Conservation (phyloP, 1,140 invertebrate species). For the Halictus rubicundus region DNA sequence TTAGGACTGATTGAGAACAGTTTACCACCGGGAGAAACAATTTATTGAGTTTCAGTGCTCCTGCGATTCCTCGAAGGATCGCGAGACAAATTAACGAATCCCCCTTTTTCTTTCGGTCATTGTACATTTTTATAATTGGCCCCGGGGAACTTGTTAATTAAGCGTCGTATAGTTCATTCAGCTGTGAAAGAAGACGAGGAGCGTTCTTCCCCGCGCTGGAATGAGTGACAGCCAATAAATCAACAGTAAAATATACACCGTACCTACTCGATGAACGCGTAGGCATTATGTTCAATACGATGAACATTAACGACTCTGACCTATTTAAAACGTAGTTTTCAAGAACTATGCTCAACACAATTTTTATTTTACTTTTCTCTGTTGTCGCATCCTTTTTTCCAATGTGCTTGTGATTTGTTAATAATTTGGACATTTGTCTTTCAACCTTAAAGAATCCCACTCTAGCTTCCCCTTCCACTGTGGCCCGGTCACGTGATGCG, state of each 20-base stretch:
- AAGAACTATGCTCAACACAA: no score
- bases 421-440: no score
- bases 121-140: slow-evolving; percentile 70
- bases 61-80: background rate
- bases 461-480: no score
- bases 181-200: slow-evolving; percentile 41
- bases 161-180: slow-evolving; percentile 40
- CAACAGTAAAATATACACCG: background rate
- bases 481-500: no score
- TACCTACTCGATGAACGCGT: background rate
- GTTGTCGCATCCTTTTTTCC: no score
- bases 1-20: background rate
- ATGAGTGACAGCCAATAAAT: background rate
- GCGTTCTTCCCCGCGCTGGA: slow-evolving; percentile 9
- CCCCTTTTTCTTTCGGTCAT: slow-evolving; percentile 23
- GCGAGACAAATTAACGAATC: slow-evolving; percentile 51
- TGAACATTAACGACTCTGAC: no score
- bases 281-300: no score
- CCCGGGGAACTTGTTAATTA: slow-evolving; percentile 47
- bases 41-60: slow-evolving; percentile 5
- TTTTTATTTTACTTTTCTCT: no score
- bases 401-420: no score
- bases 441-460: no score
- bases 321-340: no score
- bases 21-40: background rate